Base-by-base conservation (phyloP, 2,113 vertebrate genomes). In the Origma solitaria region DNA sequence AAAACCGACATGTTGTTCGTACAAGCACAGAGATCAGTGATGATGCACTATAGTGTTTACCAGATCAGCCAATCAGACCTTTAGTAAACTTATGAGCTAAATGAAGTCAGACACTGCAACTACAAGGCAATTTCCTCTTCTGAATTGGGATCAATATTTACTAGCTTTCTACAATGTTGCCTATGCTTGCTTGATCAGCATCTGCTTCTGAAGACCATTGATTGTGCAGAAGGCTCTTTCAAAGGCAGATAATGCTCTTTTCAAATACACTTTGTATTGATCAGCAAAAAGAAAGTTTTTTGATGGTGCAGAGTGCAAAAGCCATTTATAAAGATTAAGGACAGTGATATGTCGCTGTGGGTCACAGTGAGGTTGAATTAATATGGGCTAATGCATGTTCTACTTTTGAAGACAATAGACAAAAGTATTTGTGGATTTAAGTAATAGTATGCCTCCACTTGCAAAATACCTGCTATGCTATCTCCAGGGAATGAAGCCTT, bases 261-360 rank as follows among this genome's bases (percentile, higher is more conserved):
- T 96, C 96, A 98, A 99, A 98, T 85, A 72, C 61, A 88, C 69
- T 98, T 98, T 98, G 97, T 98, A 98, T 98, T 98, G 98, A 98
- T 98, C 96, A 92, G 95, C 85, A 89, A 96, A 96, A 97, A 90
- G 78, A 81, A 97, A 93, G 88, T 95, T 97, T 90, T 95, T 98
- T 94, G 87, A 97, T 95, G 97, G 96, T 94, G 78, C 94, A 95
- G 95, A 60, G 65, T 94, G 95, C 72, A 96, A 93, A 97, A 92
- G 72, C 84, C 93, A 97, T 88, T 93, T 95, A 95, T 92, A 97
- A 95, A 95, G 96, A 97, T 91, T 95, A 81, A 93, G 93, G 76
- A 90, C 56, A 92, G 83, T 58, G 90, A 85, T 82, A 82, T 93
- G 73, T 93, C 9, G 0, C 88, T 73, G 75, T 88, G 88, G 35